phyloP scores from a whole-genome alignment of 2,888 invertebrate species.

The Harpagoxenus sublaevis region DNA sequence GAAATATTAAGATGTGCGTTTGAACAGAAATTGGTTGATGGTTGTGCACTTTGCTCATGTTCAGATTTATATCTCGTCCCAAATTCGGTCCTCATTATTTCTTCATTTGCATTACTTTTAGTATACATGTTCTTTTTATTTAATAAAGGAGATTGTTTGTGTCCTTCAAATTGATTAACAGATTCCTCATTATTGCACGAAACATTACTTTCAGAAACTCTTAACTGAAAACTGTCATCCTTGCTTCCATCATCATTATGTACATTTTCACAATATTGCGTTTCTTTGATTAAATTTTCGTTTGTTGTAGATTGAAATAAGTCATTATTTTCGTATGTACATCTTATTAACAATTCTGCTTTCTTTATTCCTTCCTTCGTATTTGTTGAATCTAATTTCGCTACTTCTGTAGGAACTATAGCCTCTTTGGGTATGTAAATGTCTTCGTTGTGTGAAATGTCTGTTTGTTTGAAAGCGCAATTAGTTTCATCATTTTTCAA shows the following conservation, averaged over 20 bases:
- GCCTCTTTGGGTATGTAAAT: not conserved
- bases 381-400: not conserved
- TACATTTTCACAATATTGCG: not conserved
- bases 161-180: not conserved
- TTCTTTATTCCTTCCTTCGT: not conserved
- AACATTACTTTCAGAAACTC: conserved; percentile 1
- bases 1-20: not conserved
- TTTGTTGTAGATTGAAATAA: not conserved
- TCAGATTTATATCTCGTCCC: not conserved
- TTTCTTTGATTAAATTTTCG: not conserved
- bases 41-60: not conserved
- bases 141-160: not conserved
- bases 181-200: not conserved
- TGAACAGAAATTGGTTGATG: not conserved
- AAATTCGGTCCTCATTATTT: not conserved
- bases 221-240: not conserved
- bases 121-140: not conserved
- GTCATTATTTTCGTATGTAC: not conserved
- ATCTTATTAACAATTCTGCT: not conserved
- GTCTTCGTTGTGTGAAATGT: not conserved
- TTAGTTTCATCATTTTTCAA: not conserved
- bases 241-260: not conserved
- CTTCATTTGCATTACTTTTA: not conserved
- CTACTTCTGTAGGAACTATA: not conserved
- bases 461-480: conserved; percentile 18